A percentile compares a stretch with the other conserved stretches of the same genome.
These are phyloP conservation scores for Pelochelys cantorii DNA, from an alignment of 2,797 vertebrate genomes.

Conservation along the genomic window DNA sequence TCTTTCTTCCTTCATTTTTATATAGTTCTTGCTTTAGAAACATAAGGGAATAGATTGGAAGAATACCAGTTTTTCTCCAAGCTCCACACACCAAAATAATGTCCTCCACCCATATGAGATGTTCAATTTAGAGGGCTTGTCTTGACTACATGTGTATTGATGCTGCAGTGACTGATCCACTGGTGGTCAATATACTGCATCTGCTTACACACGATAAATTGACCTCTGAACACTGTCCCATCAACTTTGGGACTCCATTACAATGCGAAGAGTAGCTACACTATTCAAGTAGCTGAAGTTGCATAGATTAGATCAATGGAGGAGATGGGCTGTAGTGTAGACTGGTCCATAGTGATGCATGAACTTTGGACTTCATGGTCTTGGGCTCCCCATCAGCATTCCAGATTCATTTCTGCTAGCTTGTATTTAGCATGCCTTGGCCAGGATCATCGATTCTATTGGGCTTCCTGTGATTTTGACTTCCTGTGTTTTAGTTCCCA, in stretches of 20 bases:
- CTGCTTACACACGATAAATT: no score
- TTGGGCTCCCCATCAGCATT: background rate
- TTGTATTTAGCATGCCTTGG: rapidly evolving
- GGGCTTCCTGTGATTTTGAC: background rate
- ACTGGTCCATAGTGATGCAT: background rate
- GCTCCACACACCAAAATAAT: background rate
- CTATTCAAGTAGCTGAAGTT: no score
- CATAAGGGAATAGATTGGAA: background rate
- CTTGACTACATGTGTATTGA: no score
- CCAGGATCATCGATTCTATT: background rate
- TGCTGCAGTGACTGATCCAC: no score
- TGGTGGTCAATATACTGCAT: no score
- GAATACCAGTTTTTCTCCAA: background rate
- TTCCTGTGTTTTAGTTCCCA: background rate
- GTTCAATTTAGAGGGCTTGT: no score
- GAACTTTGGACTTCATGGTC: background rate
- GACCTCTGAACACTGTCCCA: no score
- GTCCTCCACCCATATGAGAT: rapidly evolving
- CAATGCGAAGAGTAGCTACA: no score
- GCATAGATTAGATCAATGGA: no score
- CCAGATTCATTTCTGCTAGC: background rate
- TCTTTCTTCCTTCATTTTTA: background rate
- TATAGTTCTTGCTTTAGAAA: background rate
- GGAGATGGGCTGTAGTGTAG: no score
- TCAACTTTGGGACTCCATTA: no score